These are phyloP conservation scores for Triops longicaudatus DNA, from an alignment of 1,140 invertebrate species.

Conservation along the genomic window DNA sequence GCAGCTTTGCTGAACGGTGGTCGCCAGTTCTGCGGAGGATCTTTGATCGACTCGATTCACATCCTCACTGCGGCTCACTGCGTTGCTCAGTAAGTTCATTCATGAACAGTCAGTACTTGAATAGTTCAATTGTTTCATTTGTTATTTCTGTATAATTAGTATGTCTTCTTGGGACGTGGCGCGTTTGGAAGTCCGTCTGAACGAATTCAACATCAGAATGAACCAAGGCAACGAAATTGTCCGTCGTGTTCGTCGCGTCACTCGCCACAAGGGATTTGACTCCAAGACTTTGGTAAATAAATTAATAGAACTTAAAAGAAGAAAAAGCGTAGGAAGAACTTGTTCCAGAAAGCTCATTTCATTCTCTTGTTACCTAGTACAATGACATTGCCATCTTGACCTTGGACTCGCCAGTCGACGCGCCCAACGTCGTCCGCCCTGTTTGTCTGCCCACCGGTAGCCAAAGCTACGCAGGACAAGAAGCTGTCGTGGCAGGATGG, in stretches of 20 bases:
- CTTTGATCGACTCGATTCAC: conserved; percentile 70
- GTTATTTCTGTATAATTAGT: conserved; percentile 48
- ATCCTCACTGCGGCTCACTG: conserved; percentile 86
- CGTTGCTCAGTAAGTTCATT: conserved; percentile 65
- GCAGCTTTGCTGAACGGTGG: conserved; percentile 70
- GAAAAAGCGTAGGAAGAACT: background rate
- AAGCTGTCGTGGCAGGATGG: conserved; percentile 75
- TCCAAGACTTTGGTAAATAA: conserved; percentile 68
- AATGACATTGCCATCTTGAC: conserved; percentile 80
- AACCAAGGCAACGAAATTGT: conserved; percentile 37
- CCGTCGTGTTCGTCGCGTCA: conserved; percentile 58
- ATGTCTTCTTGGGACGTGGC: conserved; percentile 83
- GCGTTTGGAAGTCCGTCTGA: conserved; percentile 64
- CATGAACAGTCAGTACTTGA: background rate
- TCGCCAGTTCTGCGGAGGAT: conserved; percentile 81
- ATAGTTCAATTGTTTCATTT: background rate
- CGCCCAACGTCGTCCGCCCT: conserved; percentile 62
- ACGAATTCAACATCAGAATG: conserved; percentile 70
- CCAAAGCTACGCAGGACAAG: conserved; percentile 52
- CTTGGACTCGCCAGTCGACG: conserved; percentile 61
- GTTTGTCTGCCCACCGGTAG: conserved; percentile 64
- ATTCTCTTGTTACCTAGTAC: conserved; percentile 48
- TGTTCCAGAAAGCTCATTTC: background rate
- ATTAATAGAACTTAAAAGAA: too few relatives aligned
- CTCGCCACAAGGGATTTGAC: conserved; percentile 73